phyloP scores from a whole-genome alignment of 1,140 invertebrate species.

The Drosophila bipectinata region DNA sequence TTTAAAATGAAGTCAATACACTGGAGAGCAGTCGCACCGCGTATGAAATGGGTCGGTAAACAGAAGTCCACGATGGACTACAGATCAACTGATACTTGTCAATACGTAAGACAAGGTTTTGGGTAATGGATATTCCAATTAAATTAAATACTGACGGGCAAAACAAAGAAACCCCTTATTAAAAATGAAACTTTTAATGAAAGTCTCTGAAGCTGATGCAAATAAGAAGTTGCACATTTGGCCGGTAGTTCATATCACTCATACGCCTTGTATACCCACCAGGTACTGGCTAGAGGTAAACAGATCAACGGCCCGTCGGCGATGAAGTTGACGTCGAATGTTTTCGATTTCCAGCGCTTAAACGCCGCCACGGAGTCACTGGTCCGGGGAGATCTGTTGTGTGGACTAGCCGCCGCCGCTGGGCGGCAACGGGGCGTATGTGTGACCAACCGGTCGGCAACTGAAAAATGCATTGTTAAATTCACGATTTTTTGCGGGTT shows the following conservation, averaged over 20 bases:
- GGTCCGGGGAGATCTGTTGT: slow-evolving; percentile 20
- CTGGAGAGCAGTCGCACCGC: slow-evolving; percentile 44
- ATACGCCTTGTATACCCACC: slow-evolving; percentile 8
- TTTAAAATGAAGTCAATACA: slow-evolving; percentile 83
- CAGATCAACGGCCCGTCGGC: slow-evolving; percentile 73
- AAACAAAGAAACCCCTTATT: background rate
- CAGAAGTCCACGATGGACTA: background rate
- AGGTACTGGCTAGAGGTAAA: slow-evolving; percentile 13
- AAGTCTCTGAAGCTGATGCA: too few species aligned
- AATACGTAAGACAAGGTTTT: background rate
- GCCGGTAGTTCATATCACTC: background rate
- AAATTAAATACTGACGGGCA: background rate
- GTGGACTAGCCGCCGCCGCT: slow-evolving; percentile 23
- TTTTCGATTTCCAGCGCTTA: slow-evolving; percentile 52
- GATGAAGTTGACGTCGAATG: slow-evolving; percentile 38
- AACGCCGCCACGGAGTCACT: slow-evolving; percentile 26
- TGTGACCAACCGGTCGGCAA: slow-evolving; percentile 47
- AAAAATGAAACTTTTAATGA: background rate
- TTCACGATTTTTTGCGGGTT: slow-evolving; percentile 53
- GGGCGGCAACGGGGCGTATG: slow-evolving; percentile 57
- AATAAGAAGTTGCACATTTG: background rate
- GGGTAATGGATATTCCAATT: too few species aligned
- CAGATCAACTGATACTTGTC: slow-evolving; percentile 9
- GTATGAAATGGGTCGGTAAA: slow-evolving; percentile 1
- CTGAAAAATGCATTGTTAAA: slow-evolving; percentile 76